Conservation (phyloP, 2,888 invertebrate genomes). For the Cosmopolites sordidus region DNA sequence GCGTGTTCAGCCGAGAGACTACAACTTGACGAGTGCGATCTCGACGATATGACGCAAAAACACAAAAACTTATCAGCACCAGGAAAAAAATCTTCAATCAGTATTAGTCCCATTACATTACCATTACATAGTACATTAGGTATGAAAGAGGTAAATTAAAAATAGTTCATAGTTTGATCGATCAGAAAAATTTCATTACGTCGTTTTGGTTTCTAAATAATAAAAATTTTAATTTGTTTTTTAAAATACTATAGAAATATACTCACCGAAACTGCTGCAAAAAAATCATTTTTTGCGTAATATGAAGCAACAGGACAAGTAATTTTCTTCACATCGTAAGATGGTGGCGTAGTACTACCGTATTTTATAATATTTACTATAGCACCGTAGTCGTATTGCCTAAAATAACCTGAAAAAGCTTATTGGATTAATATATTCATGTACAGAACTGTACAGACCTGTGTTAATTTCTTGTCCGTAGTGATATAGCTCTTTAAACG, state of each 20-base stretch:
- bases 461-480: constrained; percentile 63
- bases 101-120: too few relatives aligned
- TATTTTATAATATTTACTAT: constrained; percentile 37
- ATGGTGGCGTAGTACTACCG: constrained; percentile 44
- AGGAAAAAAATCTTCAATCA: too few relatives aligned
- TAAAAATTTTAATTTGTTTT: too few relatives aligned
- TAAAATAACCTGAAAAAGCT: constrained; percentile 27
- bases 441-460: constrained; percentile 42
- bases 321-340: constrained; percentile 46
- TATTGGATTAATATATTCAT: not conserved
- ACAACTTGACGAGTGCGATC: too few relatives aligned
- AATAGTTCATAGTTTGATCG: too few relatives aligned
- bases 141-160: too few relatives aligned
- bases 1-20: too few relatives aligned
- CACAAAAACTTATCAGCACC: too few relatives aligned
- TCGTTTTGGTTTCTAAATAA: too few relatives aligned
- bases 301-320: constrained; percentile 33
- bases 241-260: not conserved
- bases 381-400: constrained; percentile 58
- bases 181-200: too few relatives aligned
- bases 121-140: too few relatives aligned
- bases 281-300: constrained; percentile 26
- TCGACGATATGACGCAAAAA: too few relatives aligned
- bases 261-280: constrained; percentile 22
- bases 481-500: constrained; percentile 67